A percentile compares a stretch with the other conserved stretches of the same genome.
phyloP scores from a whole-genome alignment of 2,888 invertebrate genomes.

The Coelopa pilipes region DNA sequence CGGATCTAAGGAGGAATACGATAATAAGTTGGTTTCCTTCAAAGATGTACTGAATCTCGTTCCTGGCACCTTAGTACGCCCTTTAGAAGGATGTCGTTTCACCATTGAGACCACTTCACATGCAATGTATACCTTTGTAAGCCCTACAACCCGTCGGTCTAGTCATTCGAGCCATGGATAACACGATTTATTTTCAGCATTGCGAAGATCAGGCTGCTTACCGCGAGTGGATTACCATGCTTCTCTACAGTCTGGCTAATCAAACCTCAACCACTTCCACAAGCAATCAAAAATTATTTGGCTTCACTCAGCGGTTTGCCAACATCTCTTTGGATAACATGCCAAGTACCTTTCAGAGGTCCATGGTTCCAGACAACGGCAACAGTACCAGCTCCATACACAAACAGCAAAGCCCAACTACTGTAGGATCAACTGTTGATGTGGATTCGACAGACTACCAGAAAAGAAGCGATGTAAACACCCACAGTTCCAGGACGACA shows the following conservation, averaged over 20 bases:
- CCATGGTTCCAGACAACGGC: slow-evolving; percentile 36
- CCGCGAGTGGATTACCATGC: slow-evolving; percentile 57
- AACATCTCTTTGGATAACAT: slow-evolving; percentile 44
- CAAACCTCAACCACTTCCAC: slow-evolving; percentile 24
- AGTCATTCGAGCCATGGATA: background rate
- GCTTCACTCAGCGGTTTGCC: slow-evolving; percentile 30
- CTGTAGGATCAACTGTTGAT: slow-evolving; percentile 15
- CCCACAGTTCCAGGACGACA: too few species aligned
- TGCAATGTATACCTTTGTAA: slow-evolving; percentile 57
- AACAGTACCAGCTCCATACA: slow-evolving; percentile 52
- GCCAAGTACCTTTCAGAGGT: slow-evolving; percentile 33
- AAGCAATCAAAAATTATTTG: background rate
- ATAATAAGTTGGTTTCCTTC: slow-evolving; percentile 57
- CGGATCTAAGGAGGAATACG: slow-evolving; percentile 57
- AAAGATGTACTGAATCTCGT: slow-evolving; percentile 59
- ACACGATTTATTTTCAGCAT: slow-evolving; percentile 45
- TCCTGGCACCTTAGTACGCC: slow-evolving; percentile 57
- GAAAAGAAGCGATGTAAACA: too few species aligned
- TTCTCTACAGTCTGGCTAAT: slow-evolving; percentile 50
- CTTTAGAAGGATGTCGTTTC: slow-evolving; percentile 56
- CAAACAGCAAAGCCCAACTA: slow-evolving; percentile 36
- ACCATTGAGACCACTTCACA: slow-evolving; percentile 59
- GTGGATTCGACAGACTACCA: background rate
- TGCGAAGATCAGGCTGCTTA: slow-evolving; percentile 58
- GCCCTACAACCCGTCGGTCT: slow-evolving; percentile 36